A percentile compares a stretch with the other conserved stretches of the same genome.
Conservation (phyloP, 1,140 invertebrate genomes). For the Sinonovacula constricta region DNA sequence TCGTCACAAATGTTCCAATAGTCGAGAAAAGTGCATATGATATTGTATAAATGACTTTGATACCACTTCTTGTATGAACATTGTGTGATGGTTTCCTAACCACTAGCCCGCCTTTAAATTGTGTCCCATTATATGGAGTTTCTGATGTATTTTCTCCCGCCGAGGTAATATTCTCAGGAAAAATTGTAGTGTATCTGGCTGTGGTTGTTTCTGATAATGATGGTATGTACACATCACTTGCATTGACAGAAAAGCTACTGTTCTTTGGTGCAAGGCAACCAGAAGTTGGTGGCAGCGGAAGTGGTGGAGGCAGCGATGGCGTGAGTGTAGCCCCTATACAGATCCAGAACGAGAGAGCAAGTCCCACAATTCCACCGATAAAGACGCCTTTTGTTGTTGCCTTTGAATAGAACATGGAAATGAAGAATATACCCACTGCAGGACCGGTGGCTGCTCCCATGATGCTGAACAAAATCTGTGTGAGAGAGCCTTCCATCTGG, state of each 20-base stretch:
- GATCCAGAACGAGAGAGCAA: constrained; percentile 37
- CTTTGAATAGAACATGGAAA: constrained; percentile 35
- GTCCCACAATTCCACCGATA: constrained; percentile 14
- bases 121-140: not conserved
- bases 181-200: not conserved
- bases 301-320: constrained; percentile 3
- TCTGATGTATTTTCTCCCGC: not conserved
- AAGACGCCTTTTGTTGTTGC: constrained; percentile 27
- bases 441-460: constrained; percentile 39
- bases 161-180: not conserved
- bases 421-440: constrained; percentile 30
- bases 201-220: not conserved
- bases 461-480: constrained; percentile 39
- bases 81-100: too few relatives aligned
- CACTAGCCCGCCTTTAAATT: not conserved
- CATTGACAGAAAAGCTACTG: not conserved
- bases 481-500: constrained; percentile 23
- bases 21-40: constrained; percentile 39
- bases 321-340: constrained; percentile 30
- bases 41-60: constrained; percentile 17
- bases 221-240: not conserved
- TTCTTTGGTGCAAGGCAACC: not conserved
- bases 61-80: too few relatives aligned
- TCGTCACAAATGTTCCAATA: constrained; percentile 23
- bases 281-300: constrained; percentile 19